Evolutionary conservation across 2,797 vertebrate species (phyloP), one percentile per base, ranked within the genome.

Genomic region (Karalla daura): DNA sequence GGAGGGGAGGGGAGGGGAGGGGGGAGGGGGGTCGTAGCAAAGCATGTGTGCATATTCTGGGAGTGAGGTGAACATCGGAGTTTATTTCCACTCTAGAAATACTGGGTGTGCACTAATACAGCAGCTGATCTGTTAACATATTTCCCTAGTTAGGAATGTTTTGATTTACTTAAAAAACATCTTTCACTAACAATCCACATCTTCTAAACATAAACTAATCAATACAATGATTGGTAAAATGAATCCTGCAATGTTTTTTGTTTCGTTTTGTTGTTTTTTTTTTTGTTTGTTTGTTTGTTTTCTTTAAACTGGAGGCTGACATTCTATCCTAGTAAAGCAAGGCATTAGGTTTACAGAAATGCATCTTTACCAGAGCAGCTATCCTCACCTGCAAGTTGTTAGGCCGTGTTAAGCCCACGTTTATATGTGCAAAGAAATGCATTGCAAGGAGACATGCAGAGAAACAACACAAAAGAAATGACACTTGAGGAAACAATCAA

Each of bases 361-460:
- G 94, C 96, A 94, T 96, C 93, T 93, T 95, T 94, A 95, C 96
- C 94, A 96, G 96, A 98, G 95, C 95, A 96, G 96, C 94, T 95
- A 94, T 94, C 94, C 95, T 96, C 88, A 95, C 96, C 96, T 96
- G 98, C 96, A 96, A 95, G 94, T 96, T 90, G 84, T 93, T 91
- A 92, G 95, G 91, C 91, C 88, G 89, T 84, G 92, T 89, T 89
- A 88, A 95, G 96, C 96, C 96, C 90, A 81, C 94, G 82, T 96
- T 95, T n/a, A 96, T 93, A 96, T 99, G 98, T 99, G 98, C 98
- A 99, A 99, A 99, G 95, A 98, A 98, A 98, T 96, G 98, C 98
- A 97, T 98, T 94, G 97, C 94, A 93, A 96, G 94, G 94, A 97
- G 95, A 94, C 97, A 99, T 98, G 98, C 98, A 97, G 95, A 95